A percentile compares a stretch with the other conserved stretches of the same genome.
Evolutionary conservation across 2,113 vertebrate genomes (phyloP).

Genomic region (Acrocephalus arundinaceus): DNA sequence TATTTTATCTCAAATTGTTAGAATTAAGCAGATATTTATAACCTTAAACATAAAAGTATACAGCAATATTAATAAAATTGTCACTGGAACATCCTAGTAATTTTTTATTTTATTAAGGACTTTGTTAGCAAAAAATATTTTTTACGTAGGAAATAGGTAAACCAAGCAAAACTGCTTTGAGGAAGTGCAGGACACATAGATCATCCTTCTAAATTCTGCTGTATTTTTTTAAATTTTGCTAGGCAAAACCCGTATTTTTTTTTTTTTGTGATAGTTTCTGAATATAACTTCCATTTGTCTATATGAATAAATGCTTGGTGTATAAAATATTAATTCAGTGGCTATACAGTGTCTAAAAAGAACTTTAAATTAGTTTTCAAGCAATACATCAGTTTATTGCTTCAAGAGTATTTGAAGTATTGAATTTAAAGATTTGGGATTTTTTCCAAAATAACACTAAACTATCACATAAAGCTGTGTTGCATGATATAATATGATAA

Average conservation of each 20-base stretch:
- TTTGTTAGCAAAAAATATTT: neutral
- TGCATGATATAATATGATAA: neutral
- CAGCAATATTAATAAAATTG: neutral
- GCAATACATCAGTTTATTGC: neutral
- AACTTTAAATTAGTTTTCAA: neutral
- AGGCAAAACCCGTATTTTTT: neutral
- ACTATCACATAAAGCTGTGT: neutral
- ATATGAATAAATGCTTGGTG: neutral
- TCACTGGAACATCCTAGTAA: neutral
- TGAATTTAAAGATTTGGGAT: neutral
- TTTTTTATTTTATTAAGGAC: neutral
- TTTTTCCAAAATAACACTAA: neutral
- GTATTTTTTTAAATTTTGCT: neutral
- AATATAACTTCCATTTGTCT: neutral
- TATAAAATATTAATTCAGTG: neutral
- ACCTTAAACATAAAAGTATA: neutral
- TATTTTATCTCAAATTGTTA: neutral
- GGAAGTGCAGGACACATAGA: neutral
- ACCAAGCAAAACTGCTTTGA: neutral
- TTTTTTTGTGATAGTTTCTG: neutral
- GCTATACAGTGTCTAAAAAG: neutral
- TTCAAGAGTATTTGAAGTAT: neutral
- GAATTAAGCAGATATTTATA: neutral
- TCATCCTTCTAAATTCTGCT: neutral
- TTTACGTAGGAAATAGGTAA: neutral